A percentile compares a stretch with the other conserved stretches of the same genome.
Evolutionary conservation across 30 jellyfish, hydroid and myxozoan genomes (phyloP).

Genomic region (Haliclystus octoradiatus): DNA sequence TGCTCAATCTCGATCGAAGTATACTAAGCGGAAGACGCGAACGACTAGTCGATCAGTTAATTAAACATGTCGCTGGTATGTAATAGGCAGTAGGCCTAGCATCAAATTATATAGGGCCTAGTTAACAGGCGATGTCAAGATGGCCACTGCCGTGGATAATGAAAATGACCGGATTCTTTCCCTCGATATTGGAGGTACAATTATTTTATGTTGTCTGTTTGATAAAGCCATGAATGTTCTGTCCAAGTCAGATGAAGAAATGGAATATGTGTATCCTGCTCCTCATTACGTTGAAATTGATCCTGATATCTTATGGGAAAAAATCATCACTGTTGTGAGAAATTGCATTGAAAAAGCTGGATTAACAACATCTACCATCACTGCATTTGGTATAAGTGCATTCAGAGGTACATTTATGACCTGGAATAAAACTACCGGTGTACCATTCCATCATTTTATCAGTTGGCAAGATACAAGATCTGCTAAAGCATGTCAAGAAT

Average conservation of each 20-base stretch:
- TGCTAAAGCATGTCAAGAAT: constrained; percentile 19
- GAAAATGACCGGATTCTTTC: neutral
- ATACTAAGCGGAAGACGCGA: too few species aligned
- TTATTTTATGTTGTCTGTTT: neutral
- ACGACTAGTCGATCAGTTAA: too few species aligned
- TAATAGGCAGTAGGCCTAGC: too few species aligned
- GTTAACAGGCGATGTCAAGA: too few species aligned
- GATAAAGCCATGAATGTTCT: neutral
- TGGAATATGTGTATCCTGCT: constrained; percentile 50
- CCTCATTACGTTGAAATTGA: constrained; percentile 60
- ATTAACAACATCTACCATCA: constrained; percentile 36
- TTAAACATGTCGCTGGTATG: too few species aligned
- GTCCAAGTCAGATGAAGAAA: too few species aligned
- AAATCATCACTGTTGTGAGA: constrained; percentile 31
- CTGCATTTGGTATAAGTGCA: constrained; percentile 52
- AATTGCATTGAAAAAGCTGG: constrained; percentile 38
- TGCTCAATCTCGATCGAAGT: too few species aligned
- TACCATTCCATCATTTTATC: constrained; percentile 52
- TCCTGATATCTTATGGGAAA: constrained; percentile 70
- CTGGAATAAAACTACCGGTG: constrained; percentile 82
- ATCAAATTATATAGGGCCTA: too few species aligned
- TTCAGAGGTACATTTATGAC: constrained; percentile 71
- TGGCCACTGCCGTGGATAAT: too few species aligned
- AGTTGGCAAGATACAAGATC: constrained; percentile 92
- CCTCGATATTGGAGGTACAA: neutral